Evolutionary conservation across 2,888 invertebrate species (phyloP), one percentile per base, ranked within the genome.

Genomic region (Aradus depressus): DNA sequence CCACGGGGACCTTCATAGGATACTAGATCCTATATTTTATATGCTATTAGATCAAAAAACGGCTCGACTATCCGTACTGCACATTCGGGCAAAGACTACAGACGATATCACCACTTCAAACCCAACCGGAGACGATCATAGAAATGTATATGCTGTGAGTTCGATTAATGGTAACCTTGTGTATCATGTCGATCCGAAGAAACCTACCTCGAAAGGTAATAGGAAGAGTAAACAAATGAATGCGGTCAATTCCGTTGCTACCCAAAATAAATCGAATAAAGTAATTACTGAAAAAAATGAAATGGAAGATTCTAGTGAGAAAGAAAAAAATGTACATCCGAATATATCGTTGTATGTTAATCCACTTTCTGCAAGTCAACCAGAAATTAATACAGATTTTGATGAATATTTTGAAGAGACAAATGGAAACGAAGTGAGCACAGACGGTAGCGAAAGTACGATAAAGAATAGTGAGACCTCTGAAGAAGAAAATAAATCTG

Each of bases 121-220:
- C 63, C 23, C 34, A 16, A 23, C 60, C 64, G 44, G 51, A 68
- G 44, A 42, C 14, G 54, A 6, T 16, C 41, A 44, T 21, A 47
- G 41, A 23, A 83, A 81, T 62, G 81, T 88, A 12, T 86, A 82
- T 62, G 87, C 87, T 1, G 84, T 88, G 37, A 86, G 86, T 62
- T 84, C 81, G 38, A 82, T 84, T 23, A 83, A 83, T 60, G 87
- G 87, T 2, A 84, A 84, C 60, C 79, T 88, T 3, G 79, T 76
- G 61, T 78, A 77, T 61, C 77, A 78, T 56, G 72, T 76, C 41
- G 68, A 67, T 32, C 65, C 66, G 1, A 69, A 66, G 52, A 66
- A 67, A 44, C 58, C 63, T 2, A 61, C 62, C 6, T 57, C 58
- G 19, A 68, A 55, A 22, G n/a, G n/a, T n/a, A 48, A 45, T 18